Evolutionary conservation across 1,140 invertebrate species (phyloP).

Genomic region (Lycorma delicatula): DNA sequence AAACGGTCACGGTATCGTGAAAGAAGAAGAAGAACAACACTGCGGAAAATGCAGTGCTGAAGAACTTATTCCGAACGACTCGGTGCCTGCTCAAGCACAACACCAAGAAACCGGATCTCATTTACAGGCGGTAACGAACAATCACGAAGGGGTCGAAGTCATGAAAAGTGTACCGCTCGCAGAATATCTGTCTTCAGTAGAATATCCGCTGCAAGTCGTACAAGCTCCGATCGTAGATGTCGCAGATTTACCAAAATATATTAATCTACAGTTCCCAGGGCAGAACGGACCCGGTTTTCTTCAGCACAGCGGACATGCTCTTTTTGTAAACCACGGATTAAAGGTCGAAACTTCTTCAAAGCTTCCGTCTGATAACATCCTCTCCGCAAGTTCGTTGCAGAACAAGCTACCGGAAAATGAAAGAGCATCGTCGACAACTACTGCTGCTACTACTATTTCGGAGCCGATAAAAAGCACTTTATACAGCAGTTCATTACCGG

Average conservation of each 20-base stretch:
- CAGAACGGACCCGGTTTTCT: neutral
- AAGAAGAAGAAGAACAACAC: neutral
- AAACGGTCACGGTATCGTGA: neutral
- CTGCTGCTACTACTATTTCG: too few species aligned
- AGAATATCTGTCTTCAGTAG: slow-evolving; percentile 28
- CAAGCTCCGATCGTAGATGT: slow-evolving; percentile 28
- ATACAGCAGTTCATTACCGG: too few species aligned
- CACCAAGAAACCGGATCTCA: slow-evolving; percentile 5
- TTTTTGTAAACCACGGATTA: slow-evolving; percentile 4
- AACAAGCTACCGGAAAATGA: neutral
- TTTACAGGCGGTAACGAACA: neutral
- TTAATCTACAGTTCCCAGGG: slow-evolving; percentile 16
- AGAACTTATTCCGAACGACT: slow-evolving; percentile 2
- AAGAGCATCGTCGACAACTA: too few species aligned
- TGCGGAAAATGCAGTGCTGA: slow-evolving; percentile 6
- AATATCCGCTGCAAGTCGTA: slow-evolving; percentile 30
- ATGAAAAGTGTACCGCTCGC: slow-evolving; percentile 28
- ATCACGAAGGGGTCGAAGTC: neutral
- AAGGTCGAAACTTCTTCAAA: neutral
- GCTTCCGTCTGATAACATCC: neutral
- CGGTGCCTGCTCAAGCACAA: slow-evolving; percentile 13
- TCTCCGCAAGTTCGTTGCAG: neutral
- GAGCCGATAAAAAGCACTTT: too few species aligned
- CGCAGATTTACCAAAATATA: slow-evolving; percentile 22
- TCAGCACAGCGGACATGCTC: slow-evolving; percentile 5